phyloP scores from a whole-genome alignment of 2,888 invertebrate genomes.

The Marronus borbonicus region DNA sequence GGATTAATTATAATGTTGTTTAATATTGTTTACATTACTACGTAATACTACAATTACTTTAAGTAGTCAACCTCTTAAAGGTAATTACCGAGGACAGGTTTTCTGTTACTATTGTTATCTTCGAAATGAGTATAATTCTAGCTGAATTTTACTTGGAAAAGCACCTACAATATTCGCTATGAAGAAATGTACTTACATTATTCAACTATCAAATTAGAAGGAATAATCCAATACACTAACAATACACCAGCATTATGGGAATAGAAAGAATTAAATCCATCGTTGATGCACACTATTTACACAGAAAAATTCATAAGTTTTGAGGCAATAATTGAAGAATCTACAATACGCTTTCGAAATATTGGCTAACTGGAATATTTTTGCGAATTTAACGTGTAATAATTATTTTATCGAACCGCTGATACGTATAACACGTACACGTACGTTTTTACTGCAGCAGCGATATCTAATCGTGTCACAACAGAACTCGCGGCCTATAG shows the following conservation, averaged over 20 bases:
- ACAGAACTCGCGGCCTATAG: constrained; percentile 7
- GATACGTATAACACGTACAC: background rate
- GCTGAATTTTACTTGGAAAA: no score
- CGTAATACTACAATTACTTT: no score
- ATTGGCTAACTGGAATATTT: constrained; percentile 10
- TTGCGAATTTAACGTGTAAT: background rate
- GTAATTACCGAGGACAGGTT: no score
- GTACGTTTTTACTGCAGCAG: constrained; percentile 8
- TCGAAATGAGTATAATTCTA: no score
- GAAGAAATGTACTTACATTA: no score
- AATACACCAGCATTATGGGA: no score
- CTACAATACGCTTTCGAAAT: background rate
- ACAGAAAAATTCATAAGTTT: background rate
- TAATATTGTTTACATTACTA: no score
- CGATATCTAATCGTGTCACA: constrained; percentile 43
- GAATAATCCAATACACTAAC: background rate
- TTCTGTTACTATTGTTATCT: no score
- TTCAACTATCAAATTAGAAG: no score
- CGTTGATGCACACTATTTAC: background rate
- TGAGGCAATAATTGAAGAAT: background rate
- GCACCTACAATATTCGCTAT: no score
- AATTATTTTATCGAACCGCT: background rate
- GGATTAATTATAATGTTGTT: no score
- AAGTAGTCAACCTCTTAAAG: no score
- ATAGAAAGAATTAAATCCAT: background rate